Conservation (phyloP, 2,797 vertebrate genomes). For the Pelobates cultripes region DNA sequence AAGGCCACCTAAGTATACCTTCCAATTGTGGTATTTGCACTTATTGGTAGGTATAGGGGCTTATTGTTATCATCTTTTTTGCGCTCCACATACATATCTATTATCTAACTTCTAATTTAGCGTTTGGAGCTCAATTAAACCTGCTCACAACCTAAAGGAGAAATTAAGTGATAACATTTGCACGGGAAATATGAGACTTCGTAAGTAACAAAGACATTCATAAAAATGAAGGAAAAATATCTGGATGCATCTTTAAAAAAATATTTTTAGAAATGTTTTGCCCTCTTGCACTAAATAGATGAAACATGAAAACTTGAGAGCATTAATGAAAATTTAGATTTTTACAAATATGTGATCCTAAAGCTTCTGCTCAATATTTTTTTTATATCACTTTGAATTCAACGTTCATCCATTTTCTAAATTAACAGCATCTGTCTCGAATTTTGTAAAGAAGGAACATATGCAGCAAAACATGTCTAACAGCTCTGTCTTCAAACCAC, state of each 20-base stretch:
- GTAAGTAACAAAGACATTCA: not conserved
- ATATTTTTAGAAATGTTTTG: too few species aligned
- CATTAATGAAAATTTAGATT: not conserved
- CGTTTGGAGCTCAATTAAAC: not conserved
- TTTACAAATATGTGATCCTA: too few species aligned
- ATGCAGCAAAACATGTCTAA: slow-evolving; percentile 53
- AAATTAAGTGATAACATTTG: not conserved
- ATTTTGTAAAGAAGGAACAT: slow-evolving; percentile 42
- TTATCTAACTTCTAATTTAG: not conserved
- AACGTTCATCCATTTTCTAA: slow-evolving; percentile 47
- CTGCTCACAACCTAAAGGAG: not conserved
- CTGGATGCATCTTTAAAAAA: too few species aligned
- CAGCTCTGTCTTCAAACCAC: slow-evolving; percentile 44
- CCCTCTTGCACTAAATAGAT: too few species aligned
- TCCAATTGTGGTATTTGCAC: too few species aligned
- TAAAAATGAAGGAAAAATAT: too few species aligned
- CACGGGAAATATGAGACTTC: not conserved
- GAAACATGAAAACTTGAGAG: not conserved
- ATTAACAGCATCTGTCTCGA: slow-evolving; percentile 51
- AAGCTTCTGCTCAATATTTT: not conserved
- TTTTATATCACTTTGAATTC: slow-evolving; percentile 13
- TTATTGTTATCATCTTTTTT: too few species aligned
- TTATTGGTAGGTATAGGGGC: too few species aligned
- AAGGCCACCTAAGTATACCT: too few species aligned
- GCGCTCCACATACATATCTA: too few species aligned